Evolutionary conservation across 2,888 invertebrate genomes (phyloP).

Genomic region (Chrysina gloriosa): DNA sequence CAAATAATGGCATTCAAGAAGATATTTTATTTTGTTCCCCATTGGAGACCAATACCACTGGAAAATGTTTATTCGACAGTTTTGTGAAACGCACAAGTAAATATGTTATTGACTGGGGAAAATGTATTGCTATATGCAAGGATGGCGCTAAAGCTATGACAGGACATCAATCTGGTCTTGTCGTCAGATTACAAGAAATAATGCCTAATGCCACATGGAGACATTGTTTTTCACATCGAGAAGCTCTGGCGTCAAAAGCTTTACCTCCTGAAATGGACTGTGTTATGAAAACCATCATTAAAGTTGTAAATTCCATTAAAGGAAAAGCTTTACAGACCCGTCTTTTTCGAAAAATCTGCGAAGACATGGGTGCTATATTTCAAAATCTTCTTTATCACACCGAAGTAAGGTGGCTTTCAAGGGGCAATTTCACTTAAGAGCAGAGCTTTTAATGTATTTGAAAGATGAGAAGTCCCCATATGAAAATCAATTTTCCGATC

Average conservation of each 20-base stretch:
- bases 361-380: too few relatives aligned
- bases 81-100: background rate
- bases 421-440: too few relatives aligned
- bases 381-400: too few relatives aligned
- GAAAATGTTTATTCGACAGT: background rate
- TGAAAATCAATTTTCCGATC: too few relatives aligned
- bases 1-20: too few relatives aligned
- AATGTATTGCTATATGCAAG: constrained; percentile 43
- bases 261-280: background rate
- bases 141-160: constrained; percentile 54
- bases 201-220: background rate
- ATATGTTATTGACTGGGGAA: constrained; percentile 42
- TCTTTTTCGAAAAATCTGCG: too few relatives aligned
- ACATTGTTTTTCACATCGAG: background rate
- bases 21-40: constrained; percentile 12
- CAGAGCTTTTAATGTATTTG: too few relatives aligned
- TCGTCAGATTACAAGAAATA: constrained; percentile 35
- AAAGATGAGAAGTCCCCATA: too few relatives aligned
- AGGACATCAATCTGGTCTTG: constrained; percentile 51
- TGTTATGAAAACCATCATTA: background rate
- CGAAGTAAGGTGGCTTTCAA: too few relatives aligned
- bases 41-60: too few relatives aligned
- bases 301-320: too few relatives aligned
- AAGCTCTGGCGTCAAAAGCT: background rate
- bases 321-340: too few relatives aligned